A percentile compares a stretch with the other conserved stretches of the same genome.
Evolutionary conservation across 2,113 vertebrate genomes (phyloP).

Genomic region (Pelmatolapia mariae): DNA sequence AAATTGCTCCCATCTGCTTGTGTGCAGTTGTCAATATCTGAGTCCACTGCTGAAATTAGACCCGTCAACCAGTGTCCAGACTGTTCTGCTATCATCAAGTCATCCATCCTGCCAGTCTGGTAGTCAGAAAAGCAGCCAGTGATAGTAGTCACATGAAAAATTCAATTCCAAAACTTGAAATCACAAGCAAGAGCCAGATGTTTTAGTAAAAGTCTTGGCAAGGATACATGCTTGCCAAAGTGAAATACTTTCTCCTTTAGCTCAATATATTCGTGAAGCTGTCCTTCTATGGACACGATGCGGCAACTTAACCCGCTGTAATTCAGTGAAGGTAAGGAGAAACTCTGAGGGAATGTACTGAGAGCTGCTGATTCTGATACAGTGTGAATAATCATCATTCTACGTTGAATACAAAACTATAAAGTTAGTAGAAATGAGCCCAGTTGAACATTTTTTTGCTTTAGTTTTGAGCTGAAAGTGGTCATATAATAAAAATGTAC

Average conservation of each 20-base stretch:
- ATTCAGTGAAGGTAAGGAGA: neutral
- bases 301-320: neutral
- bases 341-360: neutral
- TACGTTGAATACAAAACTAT: neutral
- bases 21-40: constrained; percentile 58
- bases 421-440: neutral
- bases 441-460: neutral
- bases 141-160: neutral
- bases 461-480: neutral
- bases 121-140: neutral
- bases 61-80: constrained; percentile 13
- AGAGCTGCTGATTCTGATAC: neutral
- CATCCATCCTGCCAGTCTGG: neutral
- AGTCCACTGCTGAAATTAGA: constrained; percentile 52
- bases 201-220: neutral
- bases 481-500: neutral
- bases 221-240: neutral
- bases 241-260: neutral
- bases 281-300: neutral
- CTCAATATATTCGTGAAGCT: neutral
- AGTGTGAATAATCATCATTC: neutral
- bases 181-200: neutral
- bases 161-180: neutral
- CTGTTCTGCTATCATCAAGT: constrained; percentile 22
- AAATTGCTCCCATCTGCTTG: constrained; percentile 66